These are phyloP conservation scores for Vanessa atalanta DNA, from an alignment of 1,140 invertebrate genomes.

Conservation along the genomic window DNA sequence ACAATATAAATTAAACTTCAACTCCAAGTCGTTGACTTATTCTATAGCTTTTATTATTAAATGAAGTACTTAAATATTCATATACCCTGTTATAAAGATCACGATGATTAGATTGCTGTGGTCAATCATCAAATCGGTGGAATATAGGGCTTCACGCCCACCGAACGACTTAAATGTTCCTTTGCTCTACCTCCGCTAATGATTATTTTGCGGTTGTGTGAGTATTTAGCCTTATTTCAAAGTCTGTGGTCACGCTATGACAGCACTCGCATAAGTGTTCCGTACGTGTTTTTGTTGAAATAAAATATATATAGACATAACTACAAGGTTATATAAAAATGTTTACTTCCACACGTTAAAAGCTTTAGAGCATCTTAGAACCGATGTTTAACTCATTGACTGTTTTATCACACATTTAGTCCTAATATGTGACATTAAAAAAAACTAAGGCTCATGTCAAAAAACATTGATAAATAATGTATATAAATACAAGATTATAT, in stretches of 20 bases:
- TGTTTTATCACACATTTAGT: no score
- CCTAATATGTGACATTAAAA: no score
- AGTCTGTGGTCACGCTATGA: conserved; percentile 17
- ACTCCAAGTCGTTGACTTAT: no score
- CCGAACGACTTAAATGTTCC: conserved; percentile 45
- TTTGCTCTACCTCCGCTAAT: conserved; percentile 36
- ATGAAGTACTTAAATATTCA: no score
- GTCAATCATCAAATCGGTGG: conserved; percentile 40
- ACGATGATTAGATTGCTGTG: conserved; percentile 31
- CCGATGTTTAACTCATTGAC: no score
- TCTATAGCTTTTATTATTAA: no score
- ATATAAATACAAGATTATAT: no score
- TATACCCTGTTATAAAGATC: conserved; percentile 29
- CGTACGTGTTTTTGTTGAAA: neutral
- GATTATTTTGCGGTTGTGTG: conserved; percentile 32
- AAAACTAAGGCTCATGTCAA: no score
- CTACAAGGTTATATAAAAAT: neutral
- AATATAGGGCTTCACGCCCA: conserved; percentile 53
- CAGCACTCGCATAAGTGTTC: conserved; percentile 8
- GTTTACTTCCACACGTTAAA: no score
- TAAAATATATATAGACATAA: neutral
- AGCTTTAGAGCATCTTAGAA: no score
- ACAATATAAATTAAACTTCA: no score
- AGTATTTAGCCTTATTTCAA: neutral
- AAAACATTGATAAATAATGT: no score